Conservation (phyloP, 2,888 invertebrate species). For the Drosophila meridionalis region DNA sequence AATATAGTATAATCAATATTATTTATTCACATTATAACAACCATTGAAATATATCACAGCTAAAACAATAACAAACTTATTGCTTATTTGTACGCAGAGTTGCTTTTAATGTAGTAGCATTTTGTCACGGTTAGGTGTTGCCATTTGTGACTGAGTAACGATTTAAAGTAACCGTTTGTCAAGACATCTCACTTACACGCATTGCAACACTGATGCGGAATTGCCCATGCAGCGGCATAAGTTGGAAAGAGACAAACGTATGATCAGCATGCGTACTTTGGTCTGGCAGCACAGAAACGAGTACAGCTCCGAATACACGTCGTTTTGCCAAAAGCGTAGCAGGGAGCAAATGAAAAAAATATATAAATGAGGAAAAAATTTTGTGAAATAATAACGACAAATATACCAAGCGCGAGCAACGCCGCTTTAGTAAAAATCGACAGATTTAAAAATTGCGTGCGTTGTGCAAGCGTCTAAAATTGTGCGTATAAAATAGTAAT, state of each 20-base stretch:
- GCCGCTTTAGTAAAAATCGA: slow-evolving; percentile 67
- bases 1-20: neutral
- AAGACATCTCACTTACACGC: slow-evolving; percentile 62
- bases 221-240: slow-evolving; percentile 31
- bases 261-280: slow-evolving; percentile 65
- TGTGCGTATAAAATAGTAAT: slow-evolving; percentile 64
- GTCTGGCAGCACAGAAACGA: slow-evolving; percentile 74
- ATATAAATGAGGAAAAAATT: slow-evolving; percentile 73
- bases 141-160: slow-evolving; percentile 48
- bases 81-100: slow-evolving; percentile 43
- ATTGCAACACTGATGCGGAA: slow-evolving; percentile 47
- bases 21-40: neutral
- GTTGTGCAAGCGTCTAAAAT: slow-evolving; percentile 50
- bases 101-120: slow-evolving; percentile 59
- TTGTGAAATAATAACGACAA: slow-evolving; percentile 66
- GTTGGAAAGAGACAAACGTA: slow-evolving; percentile 52
- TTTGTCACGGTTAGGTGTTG: slow-evolving; percentile 45
- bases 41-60: neutral
- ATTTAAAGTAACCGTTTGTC: slow-evolving; percentile 53
- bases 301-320: slow-evolving; percentile 81
- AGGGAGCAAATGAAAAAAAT: slow-evolving; percentile 69
- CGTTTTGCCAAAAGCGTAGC: slow-evolving; percentile 77
- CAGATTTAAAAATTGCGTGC: slow-evolving; percentile 48
- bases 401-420: slow-evolving; percentile 60
- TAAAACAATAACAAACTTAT: slow-evolving; percentile 48